phyloP scores from a whole-genome alignment of 23 tunicate species.

The Clavelina lepadiformis region DNA sequence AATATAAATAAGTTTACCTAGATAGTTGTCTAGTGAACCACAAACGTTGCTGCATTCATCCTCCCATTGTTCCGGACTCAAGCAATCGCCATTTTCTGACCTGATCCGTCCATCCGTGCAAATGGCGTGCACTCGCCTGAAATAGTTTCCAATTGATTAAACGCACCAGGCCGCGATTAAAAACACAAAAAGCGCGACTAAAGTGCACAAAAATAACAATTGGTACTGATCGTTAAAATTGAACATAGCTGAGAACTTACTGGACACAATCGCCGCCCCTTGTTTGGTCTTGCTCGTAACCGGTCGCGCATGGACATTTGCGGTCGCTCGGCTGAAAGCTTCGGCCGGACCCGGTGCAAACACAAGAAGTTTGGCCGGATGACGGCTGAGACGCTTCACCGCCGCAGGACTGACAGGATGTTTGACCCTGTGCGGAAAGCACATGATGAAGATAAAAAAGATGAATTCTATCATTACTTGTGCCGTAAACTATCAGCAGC shows the following conservation, averaged over 20 bases:
- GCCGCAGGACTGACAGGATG: conserved; percentile 87
- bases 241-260: no score
- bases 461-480: no score
- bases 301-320: conserved; percentile 92
- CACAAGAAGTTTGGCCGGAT: conserved; percentile 70
- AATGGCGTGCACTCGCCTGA: conserved; percentile 60
- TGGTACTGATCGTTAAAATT: no score
- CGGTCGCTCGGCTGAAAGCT: conserved; percentile 96
- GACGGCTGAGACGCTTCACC: conserved; percentile 86
- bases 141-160: background rate
- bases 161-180: background rate
- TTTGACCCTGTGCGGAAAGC: conserved; percentile 91
- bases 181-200: background rate
- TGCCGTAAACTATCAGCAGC: no score
- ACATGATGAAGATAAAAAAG: no score
- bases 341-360: conserved; percentile 88
- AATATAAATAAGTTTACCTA: no score
- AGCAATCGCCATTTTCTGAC: conserved; percentile 65
- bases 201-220: no score
- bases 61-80: conserved; percentile 60
- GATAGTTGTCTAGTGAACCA: no score
- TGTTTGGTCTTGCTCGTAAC: conserved; percentile 47
- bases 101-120: conserved; percentile 73
- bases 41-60: conserved; percentile 51
- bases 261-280: conserved; percentile 91